Percentiles rank a stretch among this genome's conserved stretches.
Evolutionary conservation across 2,797 vertebrate genomes (phyloP).

Genomic region (Tragelaphus oryx): DNA sequence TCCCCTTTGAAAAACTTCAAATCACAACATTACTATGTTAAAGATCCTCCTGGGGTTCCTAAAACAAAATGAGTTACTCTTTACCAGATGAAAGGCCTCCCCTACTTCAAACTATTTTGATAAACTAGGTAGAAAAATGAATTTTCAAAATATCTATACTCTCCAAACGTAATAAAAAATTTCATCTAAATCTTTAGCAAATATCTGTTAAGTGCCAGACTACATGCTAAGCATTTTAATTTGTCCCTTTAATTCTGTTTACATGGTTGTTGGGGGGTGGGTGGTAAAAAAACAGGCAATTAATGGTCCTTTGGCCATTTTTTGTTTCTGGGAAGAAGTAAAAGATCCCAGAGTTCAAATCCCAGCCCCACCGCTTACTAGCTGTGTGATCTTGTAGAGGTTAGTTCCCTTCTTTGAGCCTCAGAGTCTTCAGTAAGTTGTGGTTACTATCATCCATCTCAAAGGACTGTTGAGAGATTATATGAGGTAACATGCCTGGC

Average conservation of each 20-base stretch:
- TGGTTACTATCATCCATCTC: not conserved
- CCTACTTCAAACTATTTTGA: constrained; percentile 6
- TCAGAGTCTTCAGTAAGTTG: not conserved
- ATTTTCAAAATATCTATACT: not conserved
- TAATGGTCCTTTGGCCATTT: not conserved
- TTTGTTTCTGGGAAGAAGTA: not conserved
- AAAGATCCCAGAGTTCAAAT: not conserved
- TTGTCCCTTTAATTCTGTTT: not conserved
- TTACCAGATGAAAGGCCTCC: constrained; percentile 30
- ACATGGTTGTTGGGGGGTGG: not conserved
- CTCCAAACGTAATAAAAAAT: constrained; percentile 23
- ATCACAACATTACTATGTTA: not conserved
- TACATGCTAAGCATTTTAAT: not conserved
- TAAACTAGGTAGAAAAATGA: not conserved
- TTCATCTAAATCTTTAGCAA: not conserved
- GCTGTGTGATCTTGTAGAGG: not conserved
- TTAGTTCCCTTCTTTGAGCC: not conserved
- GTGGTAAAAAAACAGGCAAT: not conserved
- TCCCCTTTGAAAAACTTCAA: constrained; percentile 34
- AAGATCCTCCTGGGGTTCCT: not conserved
- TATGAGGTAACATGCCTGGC: not conserved
- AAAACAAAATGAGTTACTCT: not conserved
- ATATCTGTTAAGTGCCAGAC: not conserved
- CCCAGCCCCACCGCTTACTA: not conserved
- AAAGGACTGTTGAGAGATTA: not conserved